Evolutionary conservation across 2,888 invertebrate species (phyloP).

Genomic region (Diaperis boleti): DNA sequence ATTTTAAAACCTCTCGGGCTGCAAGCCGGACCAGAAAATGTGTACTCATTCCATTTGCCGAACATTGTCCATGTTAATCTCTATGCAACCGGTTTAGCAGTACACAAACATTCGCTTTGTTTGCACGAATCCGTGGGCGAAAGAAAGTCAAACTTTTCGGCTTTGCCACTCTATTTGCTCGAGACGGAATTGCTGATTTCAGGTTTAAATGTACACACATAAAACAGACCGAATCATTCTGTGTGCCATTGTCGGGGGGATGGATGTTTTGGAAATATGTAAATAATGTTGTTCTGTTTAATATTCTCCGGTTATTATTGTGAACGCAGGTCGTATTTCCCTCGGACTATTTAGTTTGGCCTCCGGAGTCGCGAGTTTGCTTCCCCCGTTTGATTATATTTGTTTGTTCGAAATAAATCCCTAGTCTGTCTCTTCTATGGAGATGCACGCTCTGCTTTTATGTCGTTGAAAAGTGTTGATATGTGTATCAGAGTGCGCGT

Average conservation of each 20-base stretch:
- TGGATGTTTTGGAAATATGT: constrained; percentile 39
- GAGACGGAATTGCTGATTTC: constrained; percentile 2
- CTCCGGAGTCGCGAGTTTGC: constrained; percentile 45
- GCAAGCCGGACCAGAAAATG: background rate
- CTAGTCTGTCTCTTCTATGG: constrained; percentile 44
- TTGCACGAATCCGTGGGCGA: background rate
- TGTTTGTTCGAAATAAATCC: constrained; percentile 54
- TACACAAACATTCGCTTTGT: background rate
- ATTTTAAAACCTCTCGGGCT: no score
- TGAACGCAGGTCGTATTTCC: constrained; percentile 42
- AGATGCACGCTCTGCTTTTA: no score
- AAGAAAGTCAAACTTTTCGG: constrained; percentile 8
- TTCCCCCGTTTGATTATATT: constrained; percentile 52
- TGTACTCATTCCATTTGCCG: background rate
- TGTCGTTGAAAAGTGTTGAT: no score
- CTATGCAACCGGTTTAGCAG: background rate
- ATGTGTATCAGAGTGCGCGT: no score
- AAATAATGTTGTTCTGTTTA: constrained; percentile 39
- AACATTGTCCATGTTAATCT: background rate
- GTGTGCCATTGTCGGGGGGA: constrained; percentile 16
- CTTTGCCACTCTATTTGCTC: constrained; percentile 24
- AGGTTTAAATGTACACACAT: constrained; percentile 21
- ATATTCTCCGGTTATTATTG: constrained; percentile 37
- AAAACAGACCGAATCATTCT: constrained; percentile 24
- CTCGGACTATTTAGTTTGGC: constrained; percentile 49